Percentiles rank a stretch among this genome's conserved stretches.
phyloP scores from a whole-genome alignment of 2,888 invertebrate genomes.

The Apamea epomidion region DNA sequence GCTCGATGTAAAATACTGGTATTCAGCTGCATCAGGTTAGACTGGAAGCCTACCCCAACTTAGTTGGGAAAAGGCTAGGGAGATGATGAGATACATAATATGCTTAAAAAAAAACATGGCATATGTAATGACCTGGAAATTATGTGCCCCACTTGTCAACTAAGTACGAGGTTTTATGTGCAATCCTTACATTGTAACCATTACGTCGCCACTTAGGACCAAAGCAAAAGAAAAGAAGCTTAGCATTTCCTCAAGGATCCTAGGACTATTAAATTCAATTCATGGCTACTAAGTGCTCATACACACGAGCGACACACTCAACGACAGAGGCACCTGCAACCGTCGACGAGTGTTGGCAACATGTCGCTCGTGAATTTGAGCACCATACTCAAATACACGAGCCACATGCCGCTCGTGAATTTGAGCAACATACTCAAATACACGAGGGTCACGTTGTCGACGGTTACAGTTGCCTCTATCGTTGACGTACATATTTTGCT shows the following conservation, averaged over 20 bases:
- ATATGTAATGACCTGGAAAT: background rate
- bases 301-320: background rate
- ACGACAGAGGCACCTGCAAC: too few relatives aligned
- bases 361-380: too few relatives aligned
- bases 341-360: too few relatives aligned
- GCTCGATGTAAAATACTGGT: too few relatives aligned
- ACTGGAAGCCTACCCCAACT: too few relatives aligned
- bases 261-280: background rate
- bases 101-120: background rate
- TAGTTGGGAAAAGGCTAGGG: too few relatives aligned
- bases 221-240: background rate
- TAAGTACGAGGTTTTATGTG: background rate
- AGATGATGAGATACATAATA: background rate
- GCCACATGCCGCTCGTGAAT: too few relatives aligned
- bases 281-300: background rate
- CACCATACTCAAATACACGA: too few relatives aligned
- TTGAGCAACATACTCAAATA: too few relatives aligned
- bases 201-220: background rate
- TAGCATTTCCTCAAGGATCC: background rate
- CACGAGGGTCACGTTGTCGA: too few relatives aligned
- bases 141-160: background rate
- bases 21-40: too few relatives aligned
- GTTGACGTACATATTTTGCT: background rate
- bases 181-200: background rate
- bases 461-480: background rate